Conservation (phyloP, 2,888 invertebrate genomes). For the Saturnia pavonia region DNA sequence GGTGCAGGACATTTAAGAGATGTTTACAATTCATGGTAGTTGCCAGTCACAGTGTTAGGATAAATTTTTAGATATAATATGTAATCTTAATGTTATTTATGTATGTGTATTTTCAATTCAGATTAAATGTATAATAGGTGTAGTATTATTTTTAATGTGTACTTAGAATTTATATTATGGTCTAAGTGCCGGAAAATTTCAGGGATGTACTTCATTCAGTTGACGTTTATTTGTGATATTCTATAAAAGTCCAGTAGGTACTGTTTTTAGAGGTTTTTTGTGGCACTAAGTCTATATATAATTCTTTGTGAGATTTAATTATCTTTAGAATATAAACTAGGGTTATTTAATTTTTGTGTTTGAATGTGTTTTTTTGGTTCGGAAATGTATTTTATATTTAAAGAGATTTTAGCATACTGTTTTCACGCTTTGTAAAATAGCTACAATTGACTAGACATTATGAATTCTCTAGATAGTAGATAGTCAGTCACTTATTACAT, state of each 20-base stretch:
- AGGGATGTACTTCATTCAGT: neutral
- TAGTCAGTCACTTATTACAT: slow-evolving; percentile 24
- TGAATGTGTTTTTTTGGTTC: neutral
- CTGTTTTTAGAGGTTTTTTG: neutral
- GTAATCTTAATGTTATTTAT: slow-evolving; percentile 29
- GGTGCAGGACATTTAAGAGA: slow-evolving; percentile 48
- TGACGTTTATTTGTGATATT: neutral
- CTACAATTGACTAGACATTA: slow-evolving; percentile 32
- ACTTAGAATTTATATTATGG: slow-evolving; percentile 11
- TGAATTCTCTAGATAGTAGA: slow-evolving; percentile 29
- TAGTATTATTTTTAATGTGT: slow-evolving; percentile 21
- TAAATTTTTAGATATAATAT: slow-evolving; percentile 20
- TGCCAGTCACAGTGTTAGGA: slow-evolving; percentile 18
- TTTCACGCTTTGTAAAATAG: slow-evolving; percentile 45
- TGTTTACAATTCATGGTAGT: slow-evolving; percentile 17
- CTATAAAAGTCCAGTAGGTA: neutral
- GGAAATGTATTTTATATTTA: slow-evolving; percentile 4
- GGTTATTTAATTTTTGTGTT: slow-evolving; percentile 5
- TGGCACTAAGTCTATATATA: slow-evolving; percentile 11
- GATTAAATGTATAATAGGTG: slow-evolving; percentile 34
- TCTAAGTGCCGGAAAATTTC: slow-evolving; percentile 15
- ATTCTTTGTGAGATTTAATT: slow-evolving; percentile 17
- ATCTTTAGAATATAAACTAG: slow-evolving; percentile 8
- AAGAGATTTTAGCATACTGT: slow-evolving; percentile 29
- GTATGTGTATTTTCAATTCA: slow-evolving; percentile 36